A percentile compares a stretch with the other conserved stretches of the same genome.
Conservation (phyloP, 2,888 invertebrate species). For the Drosophila prolongata region DNA sequence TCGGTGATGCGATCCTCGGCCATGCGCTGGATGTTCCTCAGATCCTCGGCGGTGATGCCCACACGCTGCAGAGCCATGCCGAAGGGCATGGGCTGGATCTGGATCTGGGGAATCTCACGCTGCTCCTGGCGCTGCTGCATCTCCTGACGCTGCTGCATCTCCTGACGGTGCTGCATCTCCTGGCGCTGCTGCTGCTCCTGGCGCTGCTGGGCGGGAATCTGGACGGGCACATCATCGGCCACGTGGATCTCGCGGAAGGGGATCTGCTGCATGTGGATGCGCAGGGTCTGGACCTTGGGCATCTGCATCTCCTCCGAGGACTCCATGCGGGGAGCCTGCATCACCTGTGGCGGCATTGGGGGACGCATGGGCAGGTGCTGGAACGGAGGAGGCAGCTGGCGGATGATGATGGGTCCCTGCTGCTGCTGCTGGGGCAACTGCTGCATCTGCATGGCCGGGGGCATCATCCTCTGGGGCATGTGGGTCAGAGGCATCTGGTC, state of each 20-base stretch:
- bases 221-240: constrained; percentile 82
- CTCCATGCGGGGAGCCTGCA: constrained; percentile 85
- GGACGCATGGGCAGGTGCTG: constrained; percentile 84
- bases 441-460: constrained; percentile 79
- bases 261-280: constrained; percentile 85
- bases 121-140: constrained; percentile 57
- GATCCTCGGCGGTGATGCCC: constrained; percentile 84
- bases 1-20: constrained; percentile 84
- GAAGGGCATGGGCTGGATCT: constrained; percentile 84
- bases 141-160: constrained; percentile 43
- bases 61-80: constrained; percentile 83
- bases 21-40: constrained; percentile 84
- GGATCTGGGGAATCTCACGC: constrained; percentile 69
- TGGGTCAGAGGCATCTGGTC: constrained; percentile 86
- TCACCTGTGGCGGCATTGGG: constrained; percentile 84
- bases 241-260: constrained; percentile 85
- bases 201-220: constrained; percentile 76
- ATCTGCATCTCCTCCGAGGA: constrained; percentile 66
- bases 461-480: constrained; percentile 83
- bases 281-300: constrained; percentile 81
- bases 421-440: constrained; percentile 79
- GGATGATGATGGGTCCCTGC: constrained; percentile 78
- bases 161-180: constrained; percentile 55
- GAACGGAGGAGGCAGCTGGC: constrained; percentile 82
- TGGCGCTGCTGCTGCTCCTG: constrained; percentile 59